These are phyloP conservation scores for Pseudomugil tenellus DNA, from an alignment of 2,797 vertebrate genomes.

Conservation along the genomic window DNA sequence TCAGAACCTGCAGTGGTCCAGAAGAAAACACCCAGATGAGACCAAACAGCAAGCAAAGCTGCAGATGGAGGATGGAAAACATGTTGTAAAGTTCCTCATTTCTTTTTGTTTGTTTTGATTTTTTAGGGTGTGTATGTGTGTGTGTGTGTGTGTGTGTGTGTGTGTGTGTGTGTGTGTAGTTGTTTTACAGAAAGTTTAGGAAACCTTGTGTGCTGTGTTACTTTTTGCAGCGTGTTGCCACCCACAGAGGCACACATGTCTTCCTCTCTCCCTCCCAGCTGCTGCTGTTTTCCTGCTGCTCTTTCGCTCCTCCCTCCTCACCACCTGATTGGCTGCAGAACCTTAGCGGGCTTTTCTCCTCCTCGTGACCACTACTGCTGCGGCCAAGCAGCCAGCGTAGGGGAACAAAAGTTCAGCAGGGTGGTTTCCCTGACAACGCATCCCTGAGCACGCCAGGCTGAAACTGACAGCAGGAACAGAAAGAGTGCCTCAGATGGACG, in stretches of 20 bases:
- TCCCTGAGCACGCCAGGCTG: constrained; percentile 14
- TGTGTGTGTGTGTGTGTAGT: too few species aligned
- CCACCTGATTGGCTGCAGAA: constrained; percentile 50
- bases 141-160: too few species aligned
- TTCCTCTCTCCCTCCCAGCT: constrained; percentile 27
- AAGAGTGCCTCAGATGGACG: constrained; percentile 9
- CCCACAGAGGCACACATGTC: constrained; percentile 17
- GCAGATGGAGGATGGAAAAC: too few species aligned
- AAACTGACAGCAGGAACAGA: constrained; percentile 6
- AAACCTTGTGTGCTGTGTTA: neutral
- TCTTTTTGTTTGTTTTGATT: too few species aligned
- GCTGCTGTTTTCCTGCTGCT: constrained; percentile 22
- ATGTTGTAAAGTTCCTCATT: too few species aligned
- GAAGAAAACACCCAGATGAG: neutral
- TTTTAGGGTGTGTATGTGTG: too few species aligned
- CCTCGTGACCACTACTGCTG: constrained; percentile 43
- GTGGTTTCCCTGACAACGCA: constrained; percentile 42
- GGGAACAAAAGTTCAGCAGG: constrained; percentile 64
- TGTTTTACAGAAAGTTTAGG: neutral
- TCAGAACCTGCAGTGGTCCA: neutral
- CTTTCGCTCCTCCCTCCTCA: constrained; percentile 5
- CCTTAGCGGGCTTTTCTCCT: constrained; percentile 63
- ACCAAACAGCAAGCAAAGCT: too few species aligned
- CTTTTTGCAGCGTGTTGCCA: constrained; percentile 49
- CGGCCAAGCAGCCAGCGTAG: constrained; percentile 8